Base-by-base conservation (phyloP, 2,113 vertebrate species). In the Silurus meridionalis region DNA sequence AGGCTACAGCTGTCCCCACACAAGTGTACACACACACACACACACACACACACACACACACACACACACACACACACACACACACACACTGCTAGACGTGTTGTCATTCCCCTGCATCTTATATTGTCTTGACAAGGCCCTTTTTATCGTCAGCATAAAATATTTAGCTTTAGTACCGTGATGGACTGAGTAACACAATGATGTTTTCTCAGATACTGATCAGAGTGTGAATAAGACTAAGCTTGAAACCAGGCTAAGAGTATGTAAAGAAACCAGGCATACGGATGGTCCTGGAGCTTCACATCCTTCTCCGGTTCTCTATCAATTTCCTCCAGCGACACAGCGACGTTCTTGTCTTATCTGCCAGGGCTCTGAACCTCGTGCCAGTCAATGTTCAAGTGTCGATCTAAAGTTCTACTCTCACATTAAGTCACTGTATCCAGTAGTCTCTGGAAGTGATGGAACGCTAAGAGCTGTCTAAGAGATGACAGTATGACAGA, bases 1-100 rank as follows among this genome's bases (percentile, higher is more conserved):
- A 88, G 92, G 90, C 86, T 96, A 95, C 97, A 97, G 97, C 97
- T 97, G 97, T 96, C 96, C 93, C 79, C 93, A 95, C 94, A 88
- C 87, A 93, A 94, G 94, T 95, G 86, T 66, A 57, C 75, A 82
- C 80, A 75, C 72, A 86, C 79, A 84, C 77, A 57, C 72, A 82
- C 87, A 86, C 75, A 84, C 82, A 74, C 78, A 84, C n/a, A 85
- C 61, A 46, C 71, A 84, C 83, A 87, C 75, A 82, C 57, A 74
- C 78, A 84, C 94, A 95, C 94, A 88, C 87, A 93, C 78, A 87
- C 55, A 25, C 52, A 71, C 55, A 69, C 58, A 85, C 71, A 13
- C 21, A 15, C 75, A 21, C 60, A 21, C 60, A 63, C 61, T 72
- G 10, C 19, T 19, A 80, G 55, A 69, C 64, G 37, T 10, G 50